Conservation (phyloP, 2,113 vertebrate species). For the Ictidomys tridecemlineatus region DNA sequence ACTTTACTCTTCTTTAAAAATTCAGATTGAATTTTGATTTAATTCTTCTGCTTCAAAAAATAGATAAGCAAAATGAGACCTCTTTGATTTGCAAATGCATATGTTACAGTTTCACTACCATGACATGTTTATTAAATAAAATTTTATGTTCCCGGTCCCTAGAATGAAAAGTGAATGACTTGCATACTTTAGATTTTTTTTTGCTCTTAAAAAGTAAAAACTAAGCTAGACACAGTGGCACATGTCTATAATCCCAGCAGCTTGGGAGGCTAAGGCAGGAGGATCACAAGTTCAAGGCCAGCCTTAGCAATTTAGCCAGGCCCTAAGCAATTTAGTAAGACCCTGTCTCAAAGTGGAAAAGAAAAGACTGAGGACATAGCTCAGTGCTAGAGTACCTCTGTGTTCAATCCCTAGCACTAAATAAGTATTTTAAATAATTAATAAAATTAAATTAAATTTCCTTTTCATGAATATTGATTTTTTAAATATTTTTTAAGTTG, state of each 20-base stretch:
- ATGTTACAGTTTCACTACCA: not conserved
- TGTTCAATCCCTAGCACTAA: no score
- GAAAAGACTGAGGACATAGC: no score
- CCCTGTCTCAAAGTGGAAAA: no score
- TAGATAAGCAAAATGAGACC: slow-evolving; percentile 12
- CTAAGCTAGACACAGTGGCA: no score
- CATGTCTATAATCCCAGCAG: no score
- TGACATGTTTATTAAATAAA: slow-evolving; percentile 17
- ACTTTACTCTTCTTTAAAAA: not conserved
- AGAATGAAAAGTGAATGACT: not conserved
- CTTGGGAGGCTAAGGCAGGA: no score
- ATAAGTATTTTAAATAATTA: no score
- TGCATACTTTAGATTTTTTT: not conserved
- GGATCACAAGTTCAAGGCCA: no score
- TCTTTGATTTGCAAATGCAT: not conserved
- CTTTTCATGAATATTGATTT: not conserved
- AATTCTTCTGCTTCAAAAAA: not conserved
- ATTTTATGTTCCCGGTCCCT: not conserved
- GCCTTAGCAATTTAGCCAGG: no score
- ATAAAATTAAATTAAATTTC: not conserved
- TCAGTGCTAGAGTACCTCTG: no score
- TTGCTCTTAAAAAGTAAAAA: not conserved
- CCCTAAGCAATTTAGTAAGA: no score
- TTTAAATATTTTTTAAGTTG: not conserved
- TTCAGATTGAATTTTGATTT: not conserved